phyloP scores from a whole-genome alignment of 2,113 vertebrate species.

The Anser brachyrhynchus region DNA sequence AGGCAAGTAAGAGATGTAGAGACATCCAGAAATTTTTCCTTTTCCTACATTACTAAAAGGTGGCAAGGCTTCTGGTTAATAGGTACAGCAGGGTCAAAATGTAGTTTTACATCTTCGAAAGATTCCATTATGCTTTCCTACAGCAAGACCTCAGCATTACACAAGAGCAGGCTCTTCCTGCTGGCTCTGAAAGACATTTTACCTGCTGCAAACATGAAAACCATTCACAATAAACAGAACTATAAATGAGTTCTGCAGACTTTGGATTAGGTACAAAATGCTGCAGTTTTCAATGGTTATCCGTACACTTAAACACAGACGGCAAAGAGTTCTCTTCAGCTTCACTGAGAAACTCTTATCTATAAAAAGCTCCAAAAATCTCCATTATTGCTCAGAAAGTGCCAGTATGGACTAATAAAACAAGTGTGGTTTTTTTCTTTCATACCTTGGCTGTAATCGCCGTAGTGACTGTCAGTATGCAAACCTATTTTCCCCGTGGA shows the following conservation, averaged over 20 bases:
- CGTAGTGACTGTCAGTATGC: not conserved
- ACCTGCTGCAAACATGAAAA: not conserved
- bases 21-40: not conserved
- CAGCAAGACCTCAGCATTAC: not conserved
- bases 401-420: not conserved
- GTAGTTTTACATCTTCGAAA: not conserved
- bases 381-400: not conserved
- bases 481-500: conserved; percentile 58
- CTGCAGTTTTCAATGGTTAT: not conserved
- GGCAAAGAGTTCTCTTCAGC: not conserved
- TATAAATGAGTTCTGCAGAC: not conserved
- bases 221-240: not conserved
- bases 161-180: not conserved
- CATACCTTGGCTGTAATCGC: not conserved
- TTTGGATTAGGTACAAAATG: not conserved
- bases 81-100: rapidly evolving
- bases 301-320: rapidly evolving
- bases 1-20: not conserved
- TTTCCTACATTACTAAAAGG: not conserved
- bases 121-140: not conserved
- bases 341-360: not conserved
- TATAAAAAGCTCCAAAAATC: not conserved
- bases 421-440: not conserved
- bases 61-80: not conserved
- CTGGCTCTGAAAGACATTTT: not conserved